Percentiles rank a stretch among this genome's conserved stretches.
These are phyloP conservation scores for Girardia tigrina DNA, from an alignment of 2,888 invertebrate species.

Conservation along the genomic window DNA sequence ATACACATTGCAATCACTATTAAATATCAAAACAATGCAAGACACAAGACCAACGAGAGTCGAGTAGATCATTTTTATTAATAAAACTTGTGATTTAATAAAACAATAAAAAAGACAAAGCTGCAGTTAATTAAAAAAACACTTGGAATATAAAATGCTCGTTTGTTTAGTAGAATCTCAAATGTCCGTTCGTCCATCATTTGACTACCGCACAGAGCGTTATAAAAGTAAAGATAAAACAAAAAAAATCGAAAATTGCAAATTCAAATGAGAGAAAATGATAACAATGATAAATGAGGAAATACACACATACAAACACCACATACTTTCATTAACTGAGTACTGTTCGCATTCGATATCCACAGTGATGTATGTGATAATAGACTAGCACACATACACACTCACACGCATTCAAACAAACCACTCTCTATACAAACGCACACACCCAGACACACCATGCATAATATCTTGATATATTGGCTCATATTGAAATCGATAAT, in stretches of 20 bases:
- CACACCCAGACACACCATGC: neutral
- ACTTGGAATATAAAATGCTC: neutral
- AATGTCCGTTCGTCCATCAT: no score
- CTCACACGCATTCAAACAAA: no score
- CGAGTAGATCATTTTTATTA: no score
- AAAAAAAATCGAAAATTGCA: slow-evolving; percentile 23
- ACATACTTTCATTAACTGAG: neutral
- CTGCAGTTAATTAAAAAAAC: slow-evolving; percentile 2
- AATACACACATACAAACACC: neutral
- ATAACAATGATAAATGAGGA: no score
- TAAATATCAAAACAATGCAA: no score
- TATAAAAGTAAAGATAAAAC: slow-evolving; percentile 12
- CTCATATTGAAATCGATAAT: neutral
- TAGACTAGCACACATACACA: no score
- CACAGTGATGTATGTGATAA: no score
- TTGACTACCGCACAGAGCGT: neutral
- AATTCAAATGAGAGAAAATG: neutral
- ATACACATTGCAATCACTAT: no score
- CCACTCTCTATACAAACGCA: neutral
- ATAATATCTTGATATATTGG: neutral
- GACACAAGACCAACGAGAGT: no score
- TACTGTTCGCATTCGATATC: neutral
- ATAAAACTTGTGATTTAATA: neutral
- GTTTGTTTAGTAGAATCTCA: neutral
- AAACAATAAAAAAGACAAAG: slow-evolving; percentile 19